A percentile compares a stretch with the other conserved stretches of the same genome.
These are phyloP conservation scores for Blomia tropicalis DNA, from an alignment of 2,888 invertebrate genomes.

Conservation along the genomic window DNA sequence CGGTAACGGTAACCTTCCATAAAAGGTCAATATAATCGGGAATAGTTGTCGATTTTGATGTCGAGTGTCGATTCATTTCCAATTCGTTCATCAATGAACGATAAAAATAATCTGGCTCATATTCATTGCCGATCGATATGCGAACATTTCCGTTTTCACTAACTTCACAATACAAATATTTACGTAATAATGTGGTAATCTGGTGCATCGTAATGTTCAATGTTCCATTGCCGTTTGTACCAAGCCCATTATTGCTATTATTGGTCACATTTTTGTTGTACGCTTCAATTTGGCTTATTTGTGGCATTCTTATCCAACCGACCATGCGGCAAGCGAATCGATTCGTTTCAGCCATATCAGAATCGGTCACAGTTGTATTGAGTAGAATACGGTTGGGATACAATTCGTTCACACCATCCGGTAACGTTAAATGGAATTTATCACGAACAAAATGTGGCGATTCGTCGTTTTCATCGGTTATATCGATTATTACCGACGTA, in stretches of 20 bases:
- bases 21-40: background rate
- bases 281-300: no score
- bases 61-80: background rate
- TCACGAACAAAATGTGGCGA: constrained; percentile 35
- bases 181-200: background rate
- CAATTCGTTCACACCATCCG: constrained; percentile 77
- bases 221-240: background rate
- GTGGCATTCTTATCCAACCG: background rate
- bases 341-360: constrained; percentile 65
- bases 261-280: background rate
- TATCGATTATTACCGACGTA: constrained; percentile 31
- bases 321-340: constrained; percentile 55
- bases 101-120: background rate
- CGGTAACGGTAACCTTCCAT: background rate
- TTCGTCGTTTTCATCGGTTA: constrained; percentile 41
- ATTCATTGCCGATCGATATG: background rate
- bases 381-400: constrained; percentile 81
- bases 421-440: constrained; percentile 49
- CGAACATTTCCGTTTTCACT: background rate
- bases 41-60: background rate
- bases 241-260: background rate
- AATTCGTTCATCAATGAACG: background rate
- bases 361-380: constrained; percentile 82
- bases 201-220: background rate
- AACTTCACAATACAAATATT: background rate